These are phyloP conservation scores for Ianthella basta DNA, from an alignment of 37 sponge, comb jelly and placozoan species.

Conservation along the genomic window DNA sequence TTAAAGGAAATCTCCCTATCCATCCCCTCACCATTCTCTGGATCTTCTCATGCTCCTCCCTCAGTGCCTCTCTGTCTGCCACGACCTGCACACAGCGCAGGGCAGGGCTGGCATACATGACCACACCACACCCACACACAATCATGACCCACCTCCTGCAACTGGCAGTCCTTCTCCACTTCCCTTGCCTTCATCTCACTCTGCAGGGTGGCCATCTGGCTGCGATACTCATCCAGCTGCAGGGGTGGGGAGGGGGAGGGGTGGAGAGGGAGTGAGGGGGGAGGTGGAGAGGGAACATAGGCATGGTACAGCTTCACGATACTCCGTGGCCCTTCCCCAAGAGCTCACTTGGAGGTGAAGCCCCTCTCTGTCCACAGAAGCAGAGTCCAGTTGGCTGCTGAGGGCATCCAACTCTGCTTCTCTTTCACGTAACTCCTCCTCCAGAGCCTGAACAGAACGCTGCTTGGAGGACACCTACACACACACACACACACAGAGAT, in stretches of 20 bases:
- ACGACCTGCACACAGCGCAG: not conserved
- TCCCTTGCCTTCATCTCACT: conserved; percentile 11
- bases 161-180: not conserved
- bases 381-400: not conserved
- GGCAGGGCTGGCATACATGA: not conserved
- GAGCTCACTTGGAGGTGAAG: not conserved
- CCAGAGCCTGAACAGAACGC: not conserved
- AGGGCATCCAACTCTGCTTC: not conserved
- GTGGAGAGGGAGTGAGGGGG: too few relatives aligned
- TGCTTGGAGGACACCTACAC: conserved; percentile 13
- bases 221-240: not conserved
- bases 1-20: not conserved
- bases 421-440: not conserved
- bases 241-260: not conserved
- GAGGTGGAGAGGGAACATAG: too few relatives aligned
- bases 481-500: not conserved
- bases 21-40: not conserved
- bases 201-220: not conserved
- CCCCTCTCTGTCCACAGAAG: not conserved
- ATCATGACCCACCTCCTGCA: not conserved
- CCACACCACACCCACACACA: not conserved
- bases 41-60: not conserved
- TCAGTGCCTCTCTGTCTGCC: not conserved
- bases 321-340: not conserved
- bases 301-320: not conserved